phyloP scores from a whole-genome alignment of 2,797 vertebrate species.

The Capromys pilorides region DNA sequence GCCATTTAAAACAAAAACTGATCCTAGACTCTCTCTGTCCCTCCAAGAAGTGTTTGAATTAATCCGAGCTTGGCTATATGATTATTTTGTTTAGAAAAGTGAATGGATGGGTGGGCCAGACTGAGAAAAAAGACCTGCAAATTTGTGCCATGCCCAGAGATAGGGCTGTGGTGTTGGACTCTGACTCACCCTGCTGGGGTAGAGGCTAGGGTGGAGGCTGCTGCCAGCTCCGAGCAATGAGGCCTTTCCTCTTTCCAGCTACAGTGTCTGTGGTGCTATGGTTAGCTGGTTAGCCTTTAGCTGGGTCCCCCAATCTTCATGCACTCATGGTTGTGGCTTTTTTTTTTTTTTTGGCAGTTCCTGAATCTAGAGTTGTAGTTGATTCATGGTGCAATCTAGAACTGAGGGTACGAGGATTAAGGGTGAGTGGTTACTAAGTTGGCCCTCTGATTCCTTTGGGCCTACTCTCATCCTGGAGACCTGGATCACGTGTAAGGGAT shows the following conservation, averaged over 20 bases:
- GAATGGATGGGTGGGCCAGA: not conserved
- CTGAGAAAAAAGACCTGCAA: not conserved
- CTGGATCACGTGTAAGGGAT: not conserved
- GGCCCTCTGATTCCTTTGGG: not conserved
- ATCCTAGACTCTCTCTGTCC: not conserved
- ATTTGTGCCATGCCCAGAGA: too few relatives aligned
- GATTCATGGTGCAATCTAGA: not conserved
- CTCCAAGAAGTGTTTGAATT: not conserved
- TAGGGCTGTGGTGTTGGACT: not conserved
- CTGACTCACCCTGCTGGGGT: accelerated
- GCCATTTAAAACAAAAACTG: constrained; percentile 56
- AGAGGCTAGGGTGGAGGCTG: not conserved
- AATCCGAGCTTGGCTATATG: not conserved
- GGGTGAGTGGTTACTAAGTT: not conserved
- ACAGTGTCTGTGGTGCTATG: not conserved
- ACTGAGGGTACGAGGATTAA: not conserved
- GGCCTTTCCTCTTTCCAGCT: accelerated
- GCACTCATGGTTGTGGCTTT: not conserved
- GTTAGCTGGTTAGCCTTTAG: not conserved
- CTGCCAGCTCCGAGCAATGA: not conserved
- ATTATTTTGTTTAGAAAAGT: constrained; percentile 28
- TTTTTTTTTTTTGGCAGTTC: not conserved
- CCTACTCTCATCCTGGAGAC: not conserved
- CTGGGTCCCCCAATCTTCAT: not conserved
- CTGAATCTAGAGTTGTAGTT: not conserved